phyloP scores from a whole-genome alignment of 2,797 vertebrate species.

The Antrozous pallidus region DNA sequence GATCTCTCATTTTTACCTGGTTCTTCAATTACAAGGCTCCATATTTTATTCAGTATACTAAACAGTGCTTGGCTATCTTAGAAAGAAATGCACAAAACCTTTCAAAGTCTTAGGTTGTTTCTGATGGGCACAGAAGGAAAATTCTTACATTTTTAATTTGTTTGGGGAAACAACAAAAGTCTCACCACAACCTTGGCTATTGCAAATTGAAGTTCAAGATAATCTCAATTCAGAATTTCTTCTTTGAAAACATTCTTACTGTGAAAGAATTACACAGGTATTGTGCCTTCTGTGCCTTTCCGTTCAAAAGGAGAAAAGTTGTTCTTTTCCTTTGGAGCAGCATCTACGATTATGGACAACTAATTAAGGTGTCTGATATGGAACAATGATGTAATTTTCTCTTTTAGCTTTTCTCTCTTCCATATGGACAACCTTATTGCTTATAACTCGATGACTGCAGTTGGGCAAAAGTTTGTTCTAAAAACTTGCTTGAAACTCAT shows the following conservation, averaged over 20 bases:
- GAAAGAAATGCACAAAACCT: constrained; percentile 22
- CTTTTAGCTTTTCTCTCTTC: constrained; percentile 55
- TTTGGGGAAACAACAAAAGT: constrained; percentile 11
- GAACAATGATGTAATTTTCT: constrained; percentile 66
- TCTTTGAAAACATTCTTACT: constrained; percentile 41
- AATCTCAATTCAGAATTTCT: constrained; percentile 56
- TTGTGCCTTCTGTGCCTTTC: constrained; percentile 12
- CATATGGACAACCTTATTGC: constrained; percentile 25
- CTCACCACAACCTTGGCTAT: not conserved
- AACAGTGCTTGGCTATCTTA: not conserved
- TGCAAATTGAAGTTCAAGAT: constrained; percentile 1
- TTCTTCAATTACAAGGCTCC: not conserved
- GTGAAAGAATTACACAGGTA: constrained; percentile 16
- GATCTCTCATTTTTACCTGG: not conserved
- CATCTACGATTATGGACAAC: constrained; percentile 64
- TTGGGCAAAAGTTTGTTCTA: constrained; percentile 67
- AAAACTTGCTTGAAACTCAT: constrained; percentile 74
- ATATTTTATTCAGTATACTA: not conserved
- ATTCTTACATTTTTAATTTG: constrained; percentile 33
- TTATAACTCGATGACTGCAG: constrained; percentile 32
- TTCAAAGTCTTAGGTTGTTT: not conserved
- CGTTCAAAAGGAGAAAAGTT: constrained; percentile 43
- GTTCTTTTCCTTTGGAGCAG: constrained; percentile 19
- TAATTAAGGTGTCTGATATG: constrained; percentile 57
- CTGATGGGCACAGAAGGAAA: constrained; percentile 19